Percentiles rank a stretch among this genome's conserved stretches.
Conservation (phyloP, 2,113 vertebrate genomes). For the Tragelaphus imberbis region DNA sequence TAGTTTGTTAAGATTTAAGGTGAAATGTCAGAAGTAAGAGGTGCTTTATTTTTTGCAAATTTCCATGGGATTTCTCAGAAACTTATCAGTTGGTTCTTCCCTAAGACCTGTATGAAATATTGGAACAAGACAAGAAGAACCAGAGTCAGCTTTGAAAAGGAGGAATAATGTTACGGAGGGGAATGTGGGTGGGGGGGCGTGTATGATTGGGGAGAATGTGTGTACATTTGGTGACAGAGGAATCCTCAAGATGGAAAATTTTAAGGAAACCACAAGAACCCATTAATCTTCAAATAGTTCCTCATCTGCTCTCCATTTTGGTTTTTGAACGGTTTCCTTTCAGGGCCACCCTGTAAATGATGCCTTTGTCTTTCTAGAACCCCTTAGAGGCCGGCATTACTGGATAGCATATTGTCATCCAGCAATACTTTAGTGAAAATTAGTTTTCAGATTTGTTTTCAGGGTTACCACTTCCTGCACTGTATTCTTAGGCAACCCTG, state of each 20-base stretch:
- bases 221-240: background rate
- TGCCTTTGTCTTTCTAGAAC: background rate
- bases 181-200: fast-evolving
- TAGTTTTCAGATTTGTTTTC: background rate
- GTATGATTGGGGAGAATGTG: background rate
- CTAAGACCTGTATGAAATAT: background rate
- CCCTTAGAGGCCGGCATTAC: background rate
- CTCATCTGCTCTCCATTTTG: background rate
- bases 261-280: background rate
- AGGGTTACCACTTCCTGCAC: background rate
- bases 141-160: background rate
- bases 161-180: background rate
- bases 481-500: slow-evolving; percentile 8
- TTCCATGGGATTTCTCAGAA: slow-evolving; percentile 19
- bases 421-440: background rate
- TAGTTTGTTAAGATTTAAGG: background rate
- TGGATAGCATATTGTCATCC: background rate
- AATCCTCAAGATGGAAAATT: background rate
- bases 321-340: background rate
- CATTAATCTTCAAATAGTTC: background rate
- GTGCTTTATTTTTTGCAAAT: slow-evolving; percentile 30
- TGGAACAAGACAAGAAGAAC: background rate
- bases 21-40: background rate
- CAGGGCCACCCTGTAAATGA: background rate
- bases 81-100: background rate